Evolutionary conservation across 2,888 invertebrate genomes (phyloP), one percentile per base, ranked within the genome.

Genomic region (Leucophenga maculata): DNA sequence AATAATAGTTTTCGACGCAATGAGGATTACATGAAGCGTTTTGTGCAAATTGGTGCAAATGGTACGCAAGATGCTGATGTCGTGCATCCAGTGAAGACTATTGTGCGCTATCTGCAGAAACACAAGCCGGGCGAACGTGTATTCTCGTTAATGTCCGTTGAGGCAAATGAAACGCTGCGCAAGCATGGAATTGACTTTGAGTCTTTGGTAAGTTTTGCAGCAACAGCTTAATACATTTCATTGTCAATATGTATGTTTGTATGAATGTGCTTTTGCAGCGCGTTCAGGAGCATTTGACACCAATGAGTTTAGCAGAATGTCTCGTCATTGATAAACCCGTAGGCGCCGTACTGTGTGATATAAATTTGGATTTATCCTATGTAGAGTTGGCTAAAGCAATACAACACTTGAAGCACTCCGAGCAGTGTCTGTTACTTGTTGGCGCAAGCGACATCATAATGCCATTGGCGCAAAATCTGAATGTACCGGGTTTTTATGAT

Each of bases 271-370:
- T n/a, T 69, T 62, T 64, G 8, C 67, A 75, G 86, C 79, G 81
- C 78, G 70, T 77, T 22, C 79, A 77, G 71, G 79, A 84, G 32
- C 77, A 85, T 64, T 73, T 83, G 72, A 78, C 76, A 0, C 72
- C 77, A 46, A 69, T 75, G 4, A 73, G 76, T 6, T 74, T 84
- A 69, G 77, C 74, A 2, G 59, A 75, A 0, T 31, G 75, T 8
- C 69, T 85, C 20, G 52, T 72, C 14, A 76, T 82, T 65, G 74
- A 75, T 0, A 46, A 78, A 57, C 77, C 85, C 22, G 86, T 90
- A 0, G 89, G 89, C 44, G 90, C 90, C 0, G 90, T 91, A 1
- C 77, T 91, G 9, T 73, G 89, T 11, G 91, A 90, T 75, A 82
- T 89, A 31, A 89, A 90, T 70, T 50, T 89, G 0, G 87, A 89